Evolutionary conservation across 1,140 invertebrate genomes (phyloP), one percentile per base, ranked within the genome.

Genomic region (Camponotus floridanus): DNA sequence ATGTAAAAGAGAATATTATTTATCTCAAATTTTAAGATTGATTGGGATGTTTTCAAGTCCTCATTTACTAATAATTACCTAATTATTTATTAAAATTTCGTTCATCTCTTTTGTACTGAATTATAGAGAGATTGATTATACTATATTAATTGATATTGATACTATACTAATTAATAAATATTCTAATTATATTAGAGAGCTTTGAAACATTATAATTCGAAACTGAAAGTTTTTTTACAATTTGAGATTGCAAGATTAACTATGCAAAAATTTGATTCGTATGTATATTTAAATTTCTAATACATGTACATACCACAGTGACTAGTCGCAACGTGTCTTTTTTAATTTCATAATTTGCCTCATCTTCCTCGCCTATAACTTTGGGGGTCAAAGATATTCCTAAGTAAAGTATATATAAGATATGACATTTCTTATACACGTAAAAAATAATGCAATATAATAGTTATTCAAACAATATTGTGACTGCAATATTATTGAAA

Each of bases 281-380:
- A 39, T 42, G 11, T 33, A 51, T 18, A 51, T 51, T 4, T 26
- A 26, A 26, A 26, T 51, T 15, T 79, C 8, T 48, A 48, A 51
- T 65, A 33, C 18, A 64, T 33, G 70, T 85, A 87, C 73, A 87
- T 91, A 94, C 93, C 86, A 92, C 62, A 80, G 88, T 93, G 6
- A 93, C 89, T 79, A 92, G 84, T 67, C 89, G 91, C 36, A 94
- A 84, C 26, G 92, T 92, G 55, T 90, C 80, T 36, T 88, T 55
- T 51, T 86, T 67, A 59, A 5, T 61, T 84, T 57, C 61, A 3
- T 68, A 26, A 31, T 59, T 51, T n/a, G 21, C 36, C 2, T 51
- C 48, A 9, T 11, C 21, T 11, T 70, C 45, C 15, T 57, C 31
- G 6, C 33, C n/a, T 18, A 57, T 48, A 61, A 73, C 7, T 26